Evolutionary conservation across 2,888 invertebrate genomes (phyloP), one percentile per base, ranked within the genome.

Genomic region (Parthenolecanium corni): DNA sequence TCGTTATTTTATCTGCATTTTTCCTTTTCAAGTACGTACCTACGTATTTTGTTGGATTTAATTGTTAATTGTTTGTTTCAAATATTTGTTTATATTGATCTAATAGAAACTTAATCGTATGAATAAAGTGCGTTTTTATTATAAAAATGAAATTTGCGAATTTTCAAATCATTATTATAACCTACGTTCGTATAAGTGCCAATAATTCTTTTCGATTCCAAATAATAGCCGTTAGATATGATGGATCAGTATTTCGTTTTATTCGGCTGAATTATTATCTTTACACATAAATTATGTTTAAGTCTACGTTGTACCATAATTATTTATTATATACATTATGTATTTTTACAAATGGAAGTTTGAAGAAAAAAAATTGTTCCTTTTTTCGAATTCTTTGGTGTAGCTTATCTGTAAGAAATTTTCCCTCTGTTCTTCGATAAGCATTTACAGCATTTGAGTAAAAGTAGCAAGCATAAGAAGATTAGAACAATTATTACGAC

Each of bases 401-500:
- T 6, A 9, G 31, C 31, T 31, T 31, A 31, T 31, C 31, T 31
- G 31, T 31, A 31, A 6, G 31, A 31, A 31, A 31, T 31, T 31
- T 31, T 31, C 9, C 36, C 20, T 52, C 36, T 52, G 20, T 36
- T 52, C 36, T 52, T 52, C 25, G 36, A 21, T 36, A 52, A 21
- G 9, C 42, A 36, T 11, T 38, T 40, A 42, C 54, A 54, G 9
- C 54, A 54, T 54, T 54, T 54, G 38, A 54, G 9, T 1, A 14
- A 9, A 12, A 54, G 42, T 42, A 54, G 42, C 18, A 54, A 6
- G 5, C 38, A 20, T 11, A 54, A 18, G 1, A 54, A 38, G 16
- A 42, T n/a, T 42, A 54, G 38, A 18, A 54, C 42, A 16, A 54
- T 24, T 5, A 54, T 40, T 20, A 54, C 42, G 9, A 21, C 54